Conservation (phyloP, 2,888 invertebrate species). For the Venusia cambrica region DNA sequence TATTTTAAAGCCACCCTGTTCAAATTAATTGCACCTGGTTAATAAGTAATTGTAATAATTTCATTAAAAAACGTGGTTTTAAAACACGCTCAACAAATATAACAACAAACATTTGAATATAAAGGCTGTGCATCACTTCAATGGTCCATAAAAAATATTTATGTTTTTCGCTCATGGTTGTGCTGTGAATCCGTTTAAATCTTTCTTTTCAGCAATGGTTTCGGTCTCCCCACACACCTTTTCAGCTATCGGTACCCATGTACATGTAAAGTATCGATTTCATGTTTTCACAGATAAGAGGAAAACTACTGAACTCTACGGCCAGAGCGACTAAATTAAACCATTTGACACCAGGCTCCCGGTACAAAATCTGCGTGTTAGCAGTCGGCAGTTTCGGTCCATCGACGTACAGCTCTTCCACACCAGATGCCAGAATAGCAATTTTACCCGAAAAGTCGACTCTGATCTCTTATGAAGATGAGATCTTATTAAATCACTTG, state of each 20-base stretch:
- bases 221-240: constrained; percentile 43
- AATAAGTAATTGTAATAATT: constrained; percentile 46
- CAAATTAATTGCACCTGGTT: constrained; percentile 35
- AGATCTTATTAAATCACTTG: constrained; percentile 75
- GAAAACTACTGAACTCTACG: constrained; percentile 85
- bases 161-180: constrained; percentile 69
- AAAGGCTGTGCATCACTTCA: constrained; percentile 78
- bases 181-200: constrained; percentile 67
- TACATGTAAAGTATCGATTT: constrained; percentile 22
- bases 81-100: constrained; percentile 59
- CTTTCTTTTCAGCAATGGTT: constrained; percentile 57
- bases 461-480: constrained; percentile 77
- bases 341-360: constrained; percentile 88
- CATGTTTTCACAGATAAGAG: constrained; percentile 83
- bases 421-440: constrained; percentile 77
- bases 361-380: constrained; percentile 92
- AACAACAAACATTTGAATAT: constrained; percentile 77
- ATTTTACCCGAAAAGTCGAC: constrained; percentile 59
- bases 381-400: constrained; percentile 87
- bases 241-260: constrained; percentile 35
- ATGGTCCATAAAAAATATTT: constrained; percentile 80
- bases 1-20: constrained; percentile 17
- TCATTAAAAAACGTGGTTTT: constrained; percentile 46
- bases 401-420: constrained; percentile 61
- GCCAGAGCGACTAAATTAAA: constrained; percentile 87